Base-by-base conservation (phyloP, 2,888 invertebrate genomes). In the Eupithecia tripunctaria region DNA sequence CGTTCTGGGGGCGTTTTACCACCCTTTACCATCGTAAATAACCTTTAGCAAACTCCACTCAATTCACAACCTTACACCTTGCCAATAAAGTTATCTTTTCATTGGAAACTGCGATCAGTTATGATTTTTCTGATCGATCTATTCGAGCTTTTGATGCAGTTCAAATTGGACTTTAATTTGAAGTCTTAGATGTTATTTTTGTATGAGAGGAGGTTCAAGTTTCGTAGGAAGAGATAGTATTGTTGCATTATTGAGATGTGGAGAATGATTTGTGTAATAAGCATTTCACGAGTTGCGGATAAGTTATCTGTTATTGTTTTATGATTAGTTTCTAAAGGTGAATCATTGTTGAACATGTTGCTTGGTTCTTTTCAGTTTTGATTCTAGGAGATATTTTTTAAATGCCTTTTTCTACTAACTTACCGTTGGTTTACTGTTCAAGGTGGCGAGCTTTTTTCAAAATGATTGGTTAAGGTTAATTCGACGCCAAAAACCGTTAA, bases 191-290 rank as follows among this genome's bases (percentile, higher is more conserved):
- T 85, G 84, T 79, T 67, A 43, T 81, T 84, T 85, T 86, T 38
- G 72, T 36, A 66, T 81, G 78, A 12, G 14, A 27, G 47, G 25
- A 6, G 43, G 51, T 67, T 73, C 62, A 71, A 72, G 75, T 76
- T 76, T 67, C 62, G 69, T 82, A 83, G 84, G 79, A 82, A 78
- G 77, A 82, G 90, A 91, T 91, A 88, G 85, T 86, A 91, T 90
- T 92, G 92, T 91, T 86, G 89, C 83, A 82, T 85, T 88, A 92
- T 92, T 90, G 89, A 92, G 92, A 91, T 91, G 90, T 90, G 89
- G 85, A 77, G 85, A 88, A 88, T 89, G 88, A 82, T 81, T 80
- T 81, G 85, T 83, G 79, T 87, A 88, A 88, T 89, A 88, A 89
- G 87, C 86, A 82, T 88, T 89, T 85, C 87, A 86, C 86, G 87